Evolutionary conservation across 1,140 invertebrate species (phyloP).

Genomic region (Drosophila santomea): DNA sequence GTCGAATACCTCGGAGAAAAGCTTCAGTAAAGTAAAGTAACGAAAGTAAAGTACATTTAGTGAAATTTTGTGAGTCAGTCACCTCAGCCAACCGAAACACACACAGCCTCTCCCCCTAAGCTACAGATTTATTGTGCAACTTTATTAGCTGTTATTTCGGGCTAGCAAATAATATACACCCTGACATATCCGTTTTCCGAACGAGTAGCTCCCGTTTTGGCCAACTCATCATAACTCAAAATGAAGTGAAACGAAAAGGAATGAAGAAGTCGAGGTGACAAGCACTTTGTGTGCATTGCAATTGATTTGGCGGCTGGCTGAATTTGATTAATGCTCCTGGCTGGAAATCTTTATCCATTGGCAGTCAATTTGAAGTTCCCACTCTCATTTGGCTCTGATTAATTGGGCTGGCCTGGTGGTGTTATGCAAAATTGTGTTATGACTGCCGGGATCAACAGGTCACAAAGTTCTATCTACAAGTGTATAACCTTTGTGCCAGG

Average conservation of each 20-base stretch:
- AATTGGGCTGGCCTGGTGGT: constrained; percentile 41
- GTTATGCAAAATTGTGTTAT: constrained; percentile 59
- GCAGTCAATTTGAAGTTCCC: constrained; percentile 45
- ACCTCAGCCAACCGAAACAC: not conserved
- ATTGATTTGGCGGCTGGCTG: constrained; percentile 56
- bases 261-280: constrained; percentile 55
- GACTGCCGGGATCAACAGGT: constrained; percentile 41
- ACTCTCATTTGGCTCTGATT: constrained; percentile 50
- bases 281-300: constrained; percentile 53
- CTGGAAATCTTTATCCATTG: not conserved
- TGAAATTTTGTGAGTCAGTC: constrained; percentile 59
- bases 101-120: not conserved
- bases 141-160: constrained; percentile 59
- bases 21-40: constrained; percentile 58
- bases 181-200: constrained; percentile 43
- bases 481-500: constrained; percentile 28
- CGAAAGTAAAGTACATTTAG: constrained; percentile 53
- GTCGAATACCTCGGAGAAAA: constrained; percentile 62
- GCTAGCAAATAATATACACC: constrained; percentile 51
- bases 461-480: constrained; percentile 13
- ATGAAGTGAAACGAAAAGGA: constrained; percentile 8
- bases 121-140: constrained; percentile 37
- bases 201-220: constrained; percentile 16
- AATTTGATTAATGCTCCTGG: constrained; percentile 60
- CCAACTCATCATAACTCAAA: constrained; percentile 72